Evolutionary conservation across 1,140 invertebrate genomes (phyloP).

Genomic region (Leptinotarsa undecemlineata): DNA sequence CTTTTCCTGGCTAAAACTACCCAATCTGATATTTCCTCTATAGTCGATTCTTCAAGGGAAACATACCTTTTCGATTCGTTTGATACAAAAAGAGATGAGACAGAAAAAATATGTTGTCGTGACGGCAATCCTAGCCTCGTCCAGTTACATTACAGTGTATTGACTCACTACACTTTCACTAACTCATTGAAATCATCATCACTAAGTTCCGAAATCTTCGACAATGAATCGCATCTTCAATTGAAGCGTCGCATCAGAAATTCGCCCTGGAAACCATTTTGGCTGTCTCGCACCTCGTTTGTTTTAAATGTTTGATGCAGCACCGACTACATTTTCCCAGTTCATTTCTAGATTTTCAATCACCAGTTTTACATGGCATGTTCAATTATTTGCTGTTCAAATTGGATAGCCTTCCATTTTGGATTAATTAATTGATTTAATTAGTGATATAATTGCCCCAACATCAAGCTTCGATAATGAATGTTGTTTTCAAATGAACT

Average conservation of each 20-base stretch:
- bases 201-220: accelerated
- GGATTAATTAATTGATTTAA: neutral
- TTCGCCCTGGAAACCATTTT: neutral
- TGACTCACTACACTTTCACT: too few relatives aligned
- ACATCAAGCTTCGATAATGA: neutral
- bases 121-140: too few relatives aligned
- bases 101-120: too few relatives aligned
- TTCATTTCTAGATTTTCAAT: neutral
- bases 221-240: neutral
- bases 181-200: too few relatives aligned
- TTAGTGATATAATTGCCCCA: neutral
- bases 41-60: too few relatives aligned
- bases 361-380: neutral
- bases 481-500: neutral
- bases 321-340: neutral
- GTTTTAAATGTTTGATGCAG: neutral
- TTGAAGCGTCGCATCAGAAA: neutral
- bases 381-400: neutral
- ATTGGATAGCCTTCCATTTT: neutral
- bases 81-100: too few relatives aligned
- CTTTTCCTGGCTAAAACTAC: too few relatives aligned
- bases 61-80: too few relatives aligned
- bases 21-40: too few relatives aligned
- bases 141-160: too few relatives aligned
- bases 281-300: neutral